Evolutionary conservation across 1,140 invertebrate genomes (phyloP).

Genomic region (Drosophila nigrodunni): DNA sequence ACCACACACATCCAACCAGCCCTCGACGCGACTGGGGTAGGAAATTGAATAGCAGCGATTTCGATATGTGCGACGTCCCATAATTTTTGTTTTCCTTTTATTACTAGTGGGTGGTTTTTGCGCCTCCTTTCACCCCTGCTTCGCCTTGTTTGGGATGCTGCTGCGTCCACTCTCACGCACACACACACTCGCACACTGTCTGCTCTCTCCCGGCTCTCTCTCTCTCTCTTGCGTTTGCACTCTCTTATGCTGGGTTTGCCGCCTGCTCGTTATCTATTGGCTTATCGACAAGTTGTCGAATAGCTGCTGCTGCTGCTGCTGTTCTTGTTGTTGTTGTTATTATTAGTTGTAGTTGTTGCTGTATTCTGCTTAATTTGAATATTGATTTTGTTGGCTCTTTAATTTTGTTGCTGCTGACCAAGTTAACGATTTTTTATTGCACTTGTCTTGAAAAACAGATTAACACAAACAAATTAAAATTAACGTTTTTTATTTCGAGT

Average conservation of each 20-base stretch:
- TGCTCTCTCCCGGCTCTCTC: conserved; percentile 5
- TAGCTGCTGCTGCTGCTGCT: conserved; percentile 41
- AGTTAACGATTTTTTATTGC: conserved; percentile 62
- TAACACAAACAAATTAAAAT: conserved; percentile 34
- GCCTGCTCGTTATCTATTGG: conserved; percentile 59
- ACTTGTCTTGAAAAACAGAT: conserved; percentile 53
- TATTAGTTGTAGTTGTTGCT: conserved; percentile 47
- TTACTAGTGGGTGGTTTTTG: conserved; percentile 34
- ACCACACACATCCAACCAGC: conserved; percentile 90
- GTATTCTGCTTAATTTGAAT: conserved; percentile 72
- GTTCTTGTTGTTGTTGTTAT: conserved; percentile 39
- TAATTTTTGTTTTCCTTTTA: conserved; percentile 32
- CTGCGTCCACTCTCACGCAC: conserved; percentile 16
- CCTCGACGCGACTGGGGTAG: conserved; percentile 89
- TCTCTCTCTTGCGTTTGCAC: conserved; percentile 3
- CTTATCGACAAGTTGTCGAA: conserved; percentile 72
- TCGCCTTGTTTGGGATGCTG: conserved; percentile 52
- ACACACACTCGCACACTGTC: neutral
- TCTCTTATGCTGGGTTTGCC: neutral
- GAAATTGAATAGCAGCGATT: conserved; percentile 82
- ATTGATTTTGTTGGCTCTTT: conserved; percentile 63
- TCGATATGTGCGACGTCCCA: conserved; percentile 82
- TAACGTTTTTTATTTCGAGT: conserved; percentile 15
- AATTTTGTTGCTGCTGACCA: conserved; percentile 26
- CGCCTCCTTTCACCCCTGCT: conserved; percentile 2